A percentile compares a stretch with the other conserved stretches of the same genome.
Conservation (phyloP, 2,797 vertebrate species). For the Sibirionetta formosa region DNA sequence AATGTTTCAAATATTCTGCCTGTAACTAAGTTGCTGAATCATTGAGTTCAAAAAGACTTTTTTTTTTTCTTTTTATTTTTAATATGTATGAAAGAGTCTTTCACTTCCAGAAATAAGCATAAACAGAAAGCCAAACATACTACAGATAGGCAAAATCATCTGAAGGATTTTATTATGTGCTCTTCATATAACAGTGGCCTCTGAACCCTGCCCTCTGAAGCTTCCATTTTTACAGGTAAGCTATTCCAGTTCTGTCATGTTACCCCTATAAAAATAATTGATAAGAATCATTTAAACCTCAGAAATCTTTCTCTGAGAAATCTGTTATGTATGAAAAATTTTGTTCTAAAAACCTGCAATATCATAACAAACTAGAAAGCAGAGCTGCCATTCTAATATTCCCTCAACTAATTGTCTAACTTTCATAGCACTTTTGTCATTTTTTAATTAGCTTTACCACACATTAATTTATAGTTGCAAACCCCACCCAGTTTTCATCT, state of each 20-base stretch:
- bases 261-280: neutral
- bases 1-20: neutral
- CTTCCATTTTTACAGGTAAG: neutral
- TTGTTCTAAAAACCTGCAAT: neutral
- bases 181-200: neutral
- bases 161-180: neutral
- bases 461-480: neutral
- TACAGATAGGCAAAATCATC: neutral
- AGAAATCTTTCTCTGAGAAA: neutral
- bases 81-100: neutral
- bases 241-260: neutral
- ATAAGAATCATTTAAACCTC: neutral
- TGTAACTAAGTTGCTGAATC: neutral
- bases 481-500: neutral
- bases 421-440: neutral
- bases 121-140: neutral
- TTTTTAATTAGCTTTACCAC: neutral
- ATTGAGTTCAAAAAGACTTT: neutral
- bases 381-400: neutral
- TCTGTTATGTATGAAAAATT: neutral
- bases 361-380: neutral
- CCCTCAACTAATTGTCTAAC: neutral
- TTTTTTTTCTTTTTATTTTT: neutral
- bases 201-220: neutral
- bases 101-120: neutral